Base-by-base conservation (phyloP, 2,888 invertebrate genomes). In the Metalampra italica region DNA sequence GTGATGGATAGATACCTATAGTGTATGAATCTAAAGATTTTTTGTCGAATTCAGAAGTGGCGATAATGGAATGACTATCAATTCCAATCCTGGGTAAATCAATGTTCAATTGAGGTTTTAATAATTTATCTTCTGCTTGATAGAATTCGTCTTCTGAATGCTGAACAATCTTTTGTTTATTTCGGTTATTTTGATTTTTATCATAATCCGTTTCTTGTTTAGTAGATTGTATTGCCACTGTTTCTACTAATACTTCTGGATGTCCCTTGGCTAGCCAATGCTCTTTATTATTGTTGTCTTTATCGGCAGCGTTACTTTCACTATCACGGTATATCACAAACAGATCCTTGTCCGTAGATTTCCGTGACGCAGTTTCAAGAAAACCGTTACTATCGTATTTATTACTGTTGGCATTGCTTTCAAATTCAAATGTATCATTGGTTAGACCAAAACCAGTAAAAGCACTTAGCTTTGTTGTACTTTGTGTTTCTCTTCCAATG, bases 291-390 rank as follows among this genome's bases (percentile, higher is more conserved):
- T 52, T 41, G 30, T 53, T 45, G 11, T 49, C 54, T 46, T 62
- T 57, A 11, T 61, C 58, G 13, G 47, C 50, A 39, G 46, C 52
- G 49, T 60, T 71, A 40, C 56, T 67, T 49, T 73, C 70, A 60
- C 71, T 78, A 39, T 83, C 82, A 59, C 67, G 75, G 50, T 78
- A 80, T 55, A 84, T 80, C 13, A 81, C 53, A 60, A 83, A 78
- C 45, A 84, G 55, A 58, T 81, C 79, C 56, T 77, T 75, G 38
- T 80, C 71, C 43, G 62, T 59, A 14, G 64, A 68, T 51, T 62
- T 61, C 37, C 39, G 55, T 12, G 66, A 62, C n/a, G 55, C 49
- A 15, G 68, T 65, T 36, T 50, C 58, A 32, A 59, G 58, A 1
- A 56, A 43, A 37, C 56, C 54, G 41, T 37, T 58, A 15, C 48